Evolutionary conservation across 2,113 vertebrate species (phyloP).

Genomic region (Thalassoma bifasciatum): DNA sequence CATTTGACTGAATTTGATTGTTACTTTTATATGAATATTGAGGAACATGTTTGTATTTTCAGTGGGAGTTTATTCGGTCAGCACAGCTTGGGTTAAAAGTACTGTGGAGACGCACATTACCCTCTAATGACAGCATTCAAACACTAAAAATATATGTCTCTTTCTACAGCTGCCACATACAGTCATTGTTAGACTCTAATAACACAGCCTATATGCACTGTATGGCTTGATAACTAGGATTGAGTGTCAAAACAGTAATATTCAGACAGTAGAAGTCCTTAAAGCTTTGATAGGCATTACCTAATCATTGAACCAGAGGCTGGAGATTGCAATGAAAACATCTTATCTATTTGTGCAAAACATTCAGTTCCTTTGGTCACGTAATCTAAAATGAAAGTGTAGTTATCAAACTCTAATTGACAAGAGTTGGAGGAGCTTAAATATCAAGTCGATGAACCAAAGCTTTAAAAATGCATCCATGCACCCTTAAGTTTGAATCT

Average conservation of each 20-base stretch:
- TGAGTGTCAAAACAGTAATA: not conserved
- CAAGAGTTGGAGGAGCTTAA: too few relatives aligned
- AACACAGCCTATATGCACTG: not conserved
- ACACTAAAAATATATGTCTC: conserved; percentile 25
- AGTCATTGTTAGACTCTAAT: conserved; percentile 1
- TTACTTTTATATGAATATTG: not conserved
- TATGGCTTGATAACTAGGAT: not conserved
- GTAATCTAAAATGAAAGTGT: too few relatives aligned
- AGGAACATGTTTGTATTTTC: not conserved
- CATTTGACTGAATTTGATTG: too few relatives aligned
- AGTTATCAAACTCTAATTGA: too few relatives aligned
- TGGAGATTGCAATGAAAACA: too few relatives aligned
- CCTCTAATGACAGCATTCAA: conserved; percentile 20
- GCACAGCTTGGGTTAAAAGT: conserved; percentile 36
- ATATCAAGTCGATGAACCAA: too few relatives aligned
- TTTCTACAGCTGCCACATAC: conserved; percentile 19
- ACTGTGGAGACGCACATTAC: conserved; percentile 15
- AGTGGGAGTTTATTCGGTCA: not conserved
- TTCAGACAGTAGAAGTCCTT: not conserved
- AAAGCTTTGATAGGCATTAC: not conserved
- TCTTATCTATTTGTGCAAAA: too few relatives aligned
- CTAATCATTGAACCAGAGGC: too few relatives aligned
- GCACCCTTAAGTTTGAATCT: too few relatives aligned
- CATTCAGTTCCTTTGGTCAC: too few relatives aligned
- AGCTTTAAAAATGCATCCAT: too few relatives aligned